Conservation (phyloP, 2,888 invertebrate species). For the Sphinx pinastri region DNA sequence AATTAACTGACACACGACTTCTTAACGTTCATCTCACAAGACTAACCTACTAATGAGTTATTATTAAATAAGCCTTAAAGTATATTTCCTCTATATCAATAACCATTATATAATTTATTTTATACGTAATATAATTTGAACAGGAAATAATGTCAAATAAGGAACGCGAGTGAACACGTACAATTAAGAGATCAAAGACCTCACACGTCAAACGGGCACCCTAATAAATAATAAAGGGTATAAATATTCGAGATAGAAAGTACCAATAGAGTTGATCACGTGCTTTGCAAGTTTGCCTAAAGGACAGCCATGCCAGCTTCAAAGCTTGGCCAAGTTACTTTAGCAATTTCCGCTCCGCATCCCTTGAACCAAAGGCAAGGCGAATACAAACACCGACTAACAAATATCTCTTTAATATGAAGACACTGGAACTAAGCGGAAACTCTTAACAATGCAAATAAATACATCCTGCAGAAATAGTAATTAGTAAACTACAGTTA, state of each 20-base stretch:
- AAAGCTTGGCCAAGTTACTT: slow-evolving; percentile 25
- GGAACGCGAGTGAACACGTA: neutral
- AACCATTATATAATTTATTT: no score
- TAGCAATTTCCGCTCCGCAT: slow-evolving; percentile 29
- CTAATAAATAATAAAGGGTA: neutral
- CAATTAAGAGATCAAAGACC: neutral
- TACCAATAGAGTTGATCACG: neutral
- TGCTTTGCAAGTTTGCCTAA: slow-evolving; percentile 6
- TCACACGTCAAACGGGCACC: neutral
- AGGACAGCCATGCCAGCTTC: slow-evolving; percentile 1
- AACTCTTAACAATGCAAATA: neutral
- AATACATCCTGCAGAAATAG: neutral
- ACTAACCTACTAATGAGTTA: neutral
- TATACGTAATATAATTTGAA: no score
- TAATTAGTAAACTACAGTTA: no score
- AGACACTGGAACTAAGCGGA: neutral
- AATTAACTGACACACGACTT: neutral
- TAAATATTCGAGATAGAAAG: neutral
- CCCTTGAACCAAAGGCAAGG: neutral
- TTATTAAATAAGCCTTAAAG: neutral
- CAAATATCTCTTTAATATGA: slow-evolving; percentile 13
- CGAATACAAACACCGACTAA: slow-evolving; percentile 13
- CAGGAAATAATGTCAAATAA: neutral
- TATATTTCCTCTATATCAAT: no score
- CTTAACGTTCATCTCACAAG: neutral